These are phyloP conservation scores for Parasteatoda tepidariorum DNA, from an alignment of 1,140 invertebrate species.

Conservation along the genomic window DNA sequence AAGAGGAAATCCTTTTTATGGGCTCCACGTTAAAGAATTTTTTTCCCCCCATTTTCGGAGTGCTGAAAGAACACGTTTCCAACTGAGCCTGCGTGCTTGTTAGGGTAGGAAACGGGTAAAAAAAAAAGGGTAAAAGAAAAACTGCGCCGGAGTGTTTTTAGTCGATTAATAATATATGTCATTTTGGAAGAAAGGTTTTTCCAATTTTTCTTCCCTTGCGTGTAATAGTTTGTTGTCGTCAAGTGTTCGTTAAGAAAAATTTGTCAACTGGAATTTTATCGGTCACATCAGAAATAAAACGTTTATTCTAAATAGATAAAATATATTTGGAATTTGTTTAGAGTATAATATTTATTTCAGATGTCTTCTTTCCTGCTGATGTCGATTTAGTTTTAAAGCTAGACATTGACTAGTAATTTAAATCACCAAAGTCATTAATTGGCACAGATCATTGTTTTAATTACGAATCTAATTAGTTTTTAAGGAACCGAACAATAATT, in stretches of 20 bases:
- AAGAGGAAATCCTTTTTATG: slow-evolving; percentile 12
- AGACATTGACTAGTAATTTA: too few relatives aligned
- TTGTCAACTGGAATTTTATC: slow-evolving; percentile 6
- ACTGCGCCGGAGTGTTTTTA: slow-evolving; percentile 12
- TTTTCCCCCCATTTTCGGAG: neutral
- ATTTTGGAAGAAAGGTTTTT: neutral
- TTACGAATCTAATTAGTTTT: too few relatives aligned
- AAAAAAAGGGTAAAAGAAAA: neutral
- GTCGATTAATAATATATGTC: slow-evolving; percentile 44
- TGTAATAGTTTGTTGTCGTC: slow-evolving; percentile 28
- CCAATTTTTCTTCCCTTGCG: neutral
- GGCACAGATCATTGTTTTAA: too few relatives aligned
- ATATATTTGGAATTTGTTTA: too few relatives aligned
- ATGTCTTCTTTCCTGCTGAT: too few relatives aligned
- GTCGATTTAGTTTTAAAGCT: too few relatives aligned
- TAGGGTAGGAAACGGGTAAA: neutral
- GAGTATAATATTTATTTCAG: too few relatives aligned
- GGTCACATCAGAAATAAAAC: too few relatives aligned
- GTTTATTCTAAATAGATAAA: too few relatives aligned
- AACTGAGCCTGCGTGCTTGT: slow-evolving; percentile 6
- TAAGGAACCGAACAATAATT: too few relatives aligned
- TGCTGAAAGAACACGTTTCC: slow-evolving; percentile 30
- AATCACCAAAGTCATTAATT: too few relatives aligned
- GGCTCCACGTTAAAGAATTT: slow-evolving; percentile 7
- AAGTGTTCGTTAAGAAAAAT: slow-evolving; percentile 23